These are phyloP conservation scores for Temnothorax nylanderi DNA, from an alignment of 1,140 invertebrate species.

Conservation along the genomic window DNA sequence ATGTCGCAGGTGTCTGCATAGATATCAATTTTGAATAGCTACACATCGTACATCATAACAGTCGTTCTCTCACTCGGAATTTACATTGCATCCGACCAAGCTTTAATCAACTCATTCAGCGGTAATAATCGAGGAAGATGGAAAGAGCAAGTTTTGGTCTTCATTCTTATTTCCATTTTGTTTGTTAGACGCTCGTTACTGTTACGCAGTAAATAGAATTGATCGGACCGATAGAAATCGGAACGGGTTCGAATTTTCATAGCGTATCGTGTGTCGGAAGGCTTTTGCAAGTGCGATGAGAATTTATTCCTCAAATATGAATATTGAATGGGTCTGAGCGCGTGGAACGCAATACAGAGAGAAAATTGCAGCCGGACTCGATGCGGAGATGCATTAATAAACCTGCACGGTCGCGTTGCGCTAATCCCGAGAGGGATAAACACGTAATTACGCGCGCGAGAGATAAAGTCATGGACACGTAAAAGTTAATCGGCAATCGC, in stretches of 20 bases:
- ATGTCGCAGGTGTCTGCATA: background rate
- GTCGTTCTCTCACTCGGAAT: background rate
- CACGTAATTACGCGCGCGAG: slow-evolving; percentile 12
- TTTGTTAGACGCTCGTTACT: slow-evolving; percentile 41
- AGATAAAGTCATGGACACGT: slow-evolving; percentile 13
- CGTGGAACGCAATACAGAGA: background rate
- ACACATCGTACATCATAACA: background rate
- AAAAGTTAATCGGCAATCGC: slow-evolving; percentile 29
- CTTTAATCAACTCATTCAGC: background rate
- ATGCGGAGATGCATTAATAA: slow-evolving; percentile 12
- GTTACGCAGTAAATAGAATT: slow-evolving; percentile 22
- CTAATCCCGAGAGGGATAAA: slow-evolving; percentile 16
- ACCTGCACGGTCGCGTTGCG: background rate
- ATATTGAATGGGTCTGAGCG: background rate
- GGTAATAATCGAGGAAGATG: slow-evolving; percentile 13
- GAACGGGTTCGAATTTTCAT: background rate
- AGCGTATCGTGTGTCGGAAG: slow-evolving; percentile 3
- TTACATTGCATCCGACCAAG: background rate
- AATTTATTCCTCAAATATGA: slow-evolving; percentile 31
- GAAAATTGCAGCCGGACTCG: background rate
- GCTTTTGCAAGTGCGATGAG: background rate
- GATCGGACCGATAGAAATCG: slow-evolving; percentile 17
- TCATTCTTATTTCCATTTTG: background rate
- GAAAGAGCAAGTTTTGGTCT: slow-evolving; percentile 15
- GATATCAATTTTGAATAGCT: background rate